These are phyloP conservation scores for Drosophila leonis DNA, from an alignment of 2,888 invertebrate species.

Conservation along the genomic window DNA sequence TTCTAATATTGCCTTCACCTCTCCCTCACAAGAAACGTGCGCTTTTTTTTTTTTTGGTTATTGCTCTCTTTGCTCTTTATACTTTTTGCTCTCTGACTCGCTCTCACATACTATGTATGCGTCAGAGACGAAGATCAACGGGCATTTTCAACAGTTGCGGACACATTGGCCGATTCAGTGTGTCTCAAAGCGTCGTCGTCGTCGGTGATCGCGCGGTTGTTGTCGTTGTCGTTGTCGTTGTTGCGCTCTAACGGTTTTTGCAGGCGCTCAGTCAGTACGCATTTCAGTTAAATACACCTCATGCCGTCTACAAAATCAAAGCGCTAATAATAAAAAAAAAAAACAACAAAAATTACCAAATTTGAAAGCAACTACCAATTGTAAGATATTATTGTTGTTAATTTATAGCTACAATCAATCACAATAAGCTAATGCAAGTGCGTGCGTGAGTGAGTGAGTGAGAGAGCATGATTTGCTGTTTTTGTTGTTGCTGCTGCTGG, in stretches of 20 bases:
- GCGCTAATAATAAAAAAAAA: slow-evolving; percentile 58
- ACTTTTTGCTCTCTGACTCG: slow-evolving; percentile 14
- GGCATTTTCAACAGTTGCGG: slow-evolving; percentile 34
- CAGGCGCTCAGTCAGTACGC: slow-evolving; percentile 52
- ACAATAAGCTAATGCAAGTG: slow-evolving; percentile 51
- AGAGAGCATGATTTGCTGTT: slow-evolving; percentile 43
- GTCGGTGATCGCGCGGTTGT: slow-evolving; percentile 57
- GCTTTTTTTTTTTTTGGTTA: slow-evolving; percentile 5
- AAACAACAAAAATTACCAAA: slow-evolving; percentile 17
- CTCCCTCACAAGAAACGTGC: slow-evolving; percentile 29
- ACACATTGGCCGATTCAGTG: slow-evolving; percentile 52
- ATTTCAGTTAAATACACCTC: slow-evolving; percentile 38
- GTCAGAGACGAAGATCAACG: slow-evolving; percentile 57
- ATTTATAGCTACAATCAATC: slow-evolving; percentile 59
- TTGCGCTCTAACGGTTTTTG: slow-evolving; percentile 64
- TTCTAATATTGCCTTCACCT: not conserved
- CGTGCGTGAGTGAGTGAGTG: slow-evolving; percentile 45
- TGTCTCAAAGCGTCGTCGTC: slow-evolving; percentile 72
- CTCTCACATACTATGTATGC: slow-evolving; percentile 26
- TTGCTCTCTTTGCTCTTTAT: slow-evolving; percentile 26
- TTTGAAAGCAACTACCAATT: slow-evolving; percentile 50
- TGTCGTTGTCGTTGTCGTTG: slow-evolving; percentile 35
- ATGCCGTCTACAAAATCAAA: slow-evolving; percentile 25
- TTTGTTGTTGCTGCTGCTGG: slow-evolving; percentile 42
- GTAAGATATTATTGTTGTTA: slow-evolving; percentile 64